Base-by-base conservation (phyloP, 2,113 vertebrate genomes). In the Nothobranchius kuhntae region DNA sequence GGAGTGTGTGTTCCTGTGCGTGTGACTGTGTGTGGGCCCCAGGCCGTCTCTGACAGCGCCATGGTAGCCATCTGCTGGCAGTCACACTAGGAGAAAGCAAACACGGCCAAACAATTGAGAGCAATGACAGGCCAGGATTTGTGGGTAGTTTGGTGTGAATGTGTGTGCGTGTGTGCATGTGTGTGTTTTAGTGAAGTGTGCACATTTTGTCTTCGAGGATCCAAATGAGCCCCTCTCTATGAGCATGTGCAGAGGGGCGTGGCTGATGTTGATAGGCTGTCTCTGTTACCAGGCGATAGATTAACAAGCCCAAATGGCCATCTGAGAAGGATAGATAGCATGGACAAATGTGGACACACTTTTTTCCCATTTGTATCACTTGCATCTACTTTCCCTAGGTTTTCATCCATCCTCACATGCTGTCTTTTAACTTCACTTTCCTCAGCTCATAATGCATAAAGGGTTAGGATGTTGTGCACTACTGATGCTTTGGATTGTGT, bases 31-130 rank as follows among this genome's bases (percentile, higher is more conserved):
- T 88, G 88, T 80, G 88, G 87, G 90, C 91, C 92, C 83, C 83
- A 86, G 89, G 89, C 89, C 78, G 78, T 83, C 84, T 88, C 81
- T 87, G 83, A 90, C 89, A 89, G 88, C 90, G 89, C 91, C 87
- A 81, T 89, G 89, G 90, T 89, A 87, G 87, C 92, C 92, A 93
- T 93, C 91, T 93, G 92, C 90, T 93, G 90, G 90, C 89, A 92
- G 89, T 92, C 91, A 92, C 86, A 88, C 88, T 81, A 89, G 82
- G 90, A 91, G 90, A 92, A 93, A 93, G 91, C 89, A 91, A 90
- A 87, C 64, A 51, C 81, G 90, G 87, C 86, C 89, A 93, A 89
- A 93, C 91, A 93, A 93, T 92, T 82, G 86, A 83, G 85, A 87
- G 89, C 89, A 91, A 88, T 91, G 90, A 91, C 92, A 92, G 88